A percentile compares a stretch with the other conserved stretches of the same genome.
Evolutionary conservation across 2,888 invertebrate species (phyloP).

Genomic region (Neocrepidodera transversa): DNA sequence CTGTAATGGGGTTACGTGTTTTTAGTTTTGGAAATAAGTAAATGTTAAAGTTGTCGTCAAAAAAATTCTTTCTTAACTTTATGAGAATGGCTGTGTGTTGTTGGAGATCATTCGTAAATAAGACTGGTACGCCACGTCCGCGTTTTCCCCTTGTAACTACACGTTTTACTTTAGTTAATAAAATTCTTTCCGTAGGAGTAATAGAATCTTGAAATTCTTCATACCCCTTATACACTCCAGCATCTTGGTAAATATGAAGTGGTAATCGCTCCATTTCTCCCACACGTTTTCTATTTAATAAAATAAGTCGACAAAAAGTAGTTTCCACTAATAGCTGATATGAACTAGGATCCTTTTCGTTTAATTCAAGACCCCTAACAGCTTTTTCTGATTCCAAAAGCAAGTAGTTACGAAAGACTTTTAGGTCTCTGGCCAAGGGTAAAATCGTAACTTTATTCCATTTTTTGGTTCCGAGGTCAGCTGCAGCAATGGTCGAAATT

Average conservation of each 20-base stretch:
- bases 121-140: slow-evolving; percentile 40
- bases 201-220: no score
- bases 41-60: no score
- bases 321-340: slow-evolving; percentile 3
- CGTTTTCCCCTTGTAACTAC: slow-evolving; percentile 28
- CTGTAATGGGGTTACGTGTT: slow-evolving; percentile 29
- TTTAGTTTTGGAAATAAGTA: no score
- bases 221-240: background rate
- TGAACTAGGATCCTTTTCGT: no score
- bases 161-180: slow-evolving; percentile 20
- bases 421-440: slow-evolving; percentile 20
- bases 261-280: slow-evolving; percentile 1
- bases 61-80: no score
- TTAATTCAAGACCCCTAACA: no score
- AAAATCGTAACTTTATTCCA: slow-evolving; percentile 29
- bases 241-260: background rate
- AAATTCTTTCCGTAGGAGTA: slow-evolving; percentile 25
- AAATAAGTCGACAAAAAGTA: slow-evolving; percentile 4
- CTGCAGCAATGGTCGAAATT: slow-evolving; percentile 26
- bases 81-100: no score
- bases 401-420: no score
- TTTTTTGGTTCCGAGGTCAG: slow-evolving; percentile 30
- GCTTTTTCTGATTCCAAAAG: no score
- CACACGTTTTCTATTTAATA: background rate
- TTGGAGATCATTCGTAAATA: no score